Percentiles rank a stretch among this genome's conserved stretches.
Evolutionary conservation across 2,113 vertebrate species (phyloP).

Genomic region (Platichthys flesus): DNA sequence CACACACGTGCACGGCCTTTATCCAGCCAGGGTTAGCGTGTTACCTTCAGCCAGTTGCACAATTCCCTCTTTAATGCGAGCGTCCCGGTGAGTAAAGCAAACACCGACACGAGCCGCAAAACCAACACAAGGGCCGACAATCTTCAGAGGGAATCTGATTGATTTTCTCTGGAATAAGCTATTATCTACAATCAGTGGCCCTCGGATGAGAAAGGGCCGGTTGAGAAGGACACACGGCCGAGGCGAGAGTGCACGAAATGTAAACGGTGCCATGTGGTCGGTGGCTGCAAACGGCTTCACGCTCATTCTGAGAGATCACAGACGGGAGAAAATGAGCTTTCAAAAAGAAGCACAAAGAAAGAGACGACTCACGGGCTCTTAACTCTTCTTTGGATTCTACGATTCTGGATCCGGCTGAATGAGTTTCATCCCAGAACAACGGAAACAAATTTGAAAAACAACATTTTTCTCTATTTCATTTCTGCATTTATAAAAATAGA

Average conservation of each 20-base stretch:
- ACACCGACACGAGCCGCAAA: slow-evolving; percentile 46
- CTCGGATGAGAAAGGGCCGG: slow-evolving; percentile 29
- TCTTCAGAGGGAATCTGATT: slow-evolving; percentile 69
- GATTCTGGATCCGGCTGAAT: not conserved
- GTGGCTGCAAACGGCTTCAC: slow-evolving; percentile 1
- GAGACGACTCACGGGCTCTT: not conserved
- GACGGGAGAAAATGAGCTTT: not conserved
- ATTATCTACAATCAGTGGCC: slow-evolving; percentile 68
- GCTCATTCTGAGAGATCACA: not conserved
- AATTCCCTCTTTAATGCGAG: slow-evolving; percentile 48
- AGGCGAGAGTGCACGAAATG: not conserved
- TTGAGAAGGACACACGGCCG: slow-evolving; percentile 38
- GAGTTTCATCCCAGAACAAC: slow-evolving; percentile 4
- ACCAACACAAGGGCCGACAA: slow-evolving; percentile 30
- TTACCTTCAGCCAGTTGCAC: slow-evolving; percentile 44
- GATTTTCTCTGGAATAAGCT: slow-evolving; percentile 66
- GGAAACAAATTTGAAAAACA: not conserved
- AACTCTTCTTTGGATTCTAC: not conserved
- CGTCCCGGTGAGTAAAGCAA: slow-evolving; percentile 37
- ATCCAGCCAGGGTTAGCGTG: slow-evolving; percentile 42
- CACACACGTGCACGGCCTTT: slow-evolving; percentile 39
- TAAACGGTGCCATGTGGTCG: not conserved
- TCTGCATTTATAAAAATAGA: no score
- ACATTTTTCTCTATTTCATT: not conserved
- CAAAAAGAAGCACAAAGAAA: no score